Evolutionary conservation across 2,888 invertebrate genomes (phyloP).

Genomic region (Folsomia candida): DNA sequence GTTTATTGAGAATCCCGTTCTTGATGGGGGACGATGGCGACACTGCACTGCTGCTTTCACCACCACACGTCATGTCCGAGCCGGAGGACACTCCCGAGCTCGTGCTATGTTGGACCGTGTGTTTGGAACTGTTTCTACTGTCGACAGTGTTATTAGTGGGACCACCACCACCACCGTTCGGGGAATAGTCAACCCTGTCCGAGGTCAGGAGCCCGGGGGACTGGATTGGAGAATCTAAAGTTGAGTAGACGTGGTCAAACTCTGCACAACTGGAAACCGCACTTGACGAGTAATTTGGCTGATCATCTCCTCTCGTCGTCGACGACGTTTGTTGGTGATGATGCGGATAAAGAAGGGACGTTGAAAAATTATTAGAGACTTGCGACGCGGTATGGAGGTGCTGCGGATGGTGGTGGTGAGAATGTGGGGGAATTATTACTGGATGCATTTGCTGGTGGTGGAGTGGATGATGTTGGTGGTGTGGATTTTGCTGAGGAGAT

Average conservation of each 20-base stretch:
- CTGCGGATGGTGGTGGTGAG: background rate
- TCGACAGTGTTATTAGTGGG: background rate
- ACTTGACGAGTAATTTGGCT: slow-evolving; percentile 45
- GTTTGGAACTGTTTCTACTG: background rate
- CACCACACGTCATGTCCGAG: slow-evolving; percentile 31
- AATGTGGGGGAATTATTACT: slow-evolving; percentile 15
- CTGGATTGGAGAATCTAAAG: slow-evolving; percentile 46
- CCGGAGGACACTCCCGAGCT: slow-evolving; percentile 41
- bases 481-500: slow-evolving; percentile 18
- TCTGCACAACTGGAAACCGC: slow-evolving; percentile 40
- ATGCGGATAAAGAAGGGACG: background rate
- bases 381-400: background rate
- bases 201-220: slow-evolving; percentile 16
- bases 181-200: slow-evolving; percentile 2
- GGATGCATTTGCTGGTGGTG: slow-evolving; percentile 18
- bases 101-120: slow-evolving; percentile 34
- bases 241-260: slow-evolving; percentile 49
- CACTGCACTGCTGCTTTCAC: slow-evolving; percentile 12
- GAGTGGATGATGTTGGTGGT: slow-evolving; percentile 23
- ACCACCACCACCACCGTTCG: background rate
- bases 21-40: slow-evolving; percentile 16
- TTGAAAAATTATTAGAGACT: background rate
- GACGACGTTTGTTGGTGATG: slow-evolving; percentile 14
- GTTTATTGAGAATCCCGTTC: slow-evolving; percentile 15
- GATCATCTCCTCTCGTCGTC: slow-evolving; percentile 26